Percentiles rank a stretch among this genome's conserved stretches.
phyloP scores from a whole-genome alignment of 2,888 invertebrate species.

The Sphaeridia pumilis region DNA sequence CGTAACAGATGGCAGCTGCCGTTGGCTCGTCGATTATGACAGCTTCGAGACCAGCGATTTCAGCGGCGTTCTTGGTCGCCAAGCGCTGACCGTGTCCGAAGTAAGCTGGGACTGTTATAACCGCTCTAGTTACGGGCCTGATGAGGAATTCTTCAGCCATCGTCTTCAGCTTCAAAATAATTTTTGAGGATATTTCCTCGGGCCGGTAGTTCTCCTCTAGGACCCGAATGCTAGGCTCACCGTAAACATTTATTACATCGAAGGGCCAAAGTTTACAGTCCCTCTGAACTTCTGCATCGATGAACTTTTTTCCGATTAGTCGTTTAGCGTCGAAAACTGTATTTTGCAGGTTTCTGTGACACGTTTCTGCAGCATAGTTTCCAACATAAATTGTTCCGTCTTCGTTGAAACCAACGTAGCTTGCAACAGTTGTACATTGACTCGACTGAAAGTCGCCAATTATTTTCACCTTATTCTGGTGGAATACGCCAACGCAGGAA shows the following conservation, averaged over 20 bases:
- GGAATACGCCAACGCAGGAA: neutral
- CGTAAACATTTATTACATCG: conserved; percentile 60
- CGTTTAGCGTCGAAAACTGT: conserved; percentile 73
- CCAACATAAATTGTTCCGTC: conserved; percentile 63
- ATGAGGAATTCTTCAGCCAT: conserved; percentile 4
- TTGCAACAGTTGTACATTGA: conserved; percentile 56
- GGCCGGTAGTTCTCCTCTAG: conserved; percentile 3
- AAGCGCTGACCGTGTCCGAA: conserved; percentile 9
- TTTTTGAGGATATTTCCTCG: conserved; percentile 11
- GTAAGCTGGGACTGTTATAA: conserved; percentile 14
- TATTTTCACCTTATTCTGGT: neutral
- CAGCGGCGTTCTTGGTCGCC: conserved; percentile 9
- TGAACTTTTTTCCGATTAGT: conserved; percentile 66
- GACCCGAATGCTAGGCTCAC: conserved; percentile 4
- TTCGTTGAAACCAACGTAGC: conserved; percentile 75
- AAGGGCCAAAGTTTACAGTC: conserved; percentile 81
- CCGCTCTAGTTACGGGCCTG: neutral
- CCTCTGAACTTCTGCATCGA: conserved; percentile 61
- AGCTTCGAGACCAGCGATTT: conserved; percentile 6
- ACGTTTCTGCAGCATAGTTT: conserved; percentile 75
- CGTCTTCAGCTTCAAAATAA: conserved; percentile 4
- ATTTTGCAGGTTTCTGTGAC: conserved; percentile 55
- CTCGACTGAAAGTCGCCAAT: too few relatives aligned
- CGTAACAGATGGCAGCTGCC: conserved; percentile 7
- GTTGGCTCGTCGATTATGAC: conserved; percentile 14